Conservation (phyloP, 2,797 vertebrate genomes). For the Cyclura pinguis region DNA sequence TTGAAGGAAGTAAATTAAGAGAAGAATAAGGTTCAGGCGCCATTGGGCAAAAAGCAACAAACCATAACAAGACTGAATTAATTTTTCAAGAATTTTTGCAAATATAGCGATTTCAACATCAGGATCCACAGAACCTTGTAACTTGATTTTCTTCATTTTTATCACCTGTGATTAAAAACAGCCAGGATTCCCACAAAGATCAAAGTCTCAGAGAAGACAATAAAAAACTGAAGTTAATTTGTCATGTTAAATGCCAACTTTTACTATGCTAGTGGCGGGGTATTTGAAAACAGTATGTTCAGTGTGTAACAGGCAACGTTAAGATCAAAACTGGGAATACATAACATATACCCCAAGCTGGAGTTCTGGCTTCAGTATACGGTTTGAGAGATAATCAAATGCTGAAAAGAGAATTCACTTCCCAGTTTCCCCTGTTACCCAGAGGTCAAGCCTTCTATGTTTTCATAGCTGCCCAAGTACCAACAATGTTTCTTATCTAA, state of each 20-base stretch:
- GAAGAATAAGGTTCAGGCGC: background rate
- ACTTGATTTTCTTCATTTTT: background rate
- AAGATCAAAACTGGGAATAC: background rate
- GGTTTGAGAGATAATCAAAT: too few relatives aligned
- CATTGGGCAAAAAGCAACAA: background rate
- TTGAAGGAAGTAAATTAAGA: slow-evolving; percentile 41
- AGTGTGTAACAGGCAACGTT: background rate
- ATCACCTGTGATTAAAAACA: background rate
- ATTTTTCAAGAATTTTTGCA: background rate
- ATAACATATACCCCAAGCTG: background rate
- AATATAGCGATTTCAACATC: background rate
- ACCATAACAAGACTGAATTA: background rate
- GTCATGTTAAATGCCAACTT: background rate
- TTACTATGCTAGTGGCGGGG: background rate
- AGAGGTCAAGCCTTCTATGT: background rate
- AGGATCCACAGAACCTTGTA: background rate
- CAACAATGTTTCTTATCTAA: too few relatives aligned
- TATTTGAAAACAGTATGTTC: slow-evolving; percentile 3
- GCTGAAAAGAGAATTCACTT: background rate
- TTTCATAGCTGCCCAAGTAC: background rate
- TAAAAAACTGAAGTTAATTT: background rate
- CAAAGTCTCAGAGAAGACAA: background rate
- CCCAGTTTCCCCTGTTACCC: too few relatives aligned
- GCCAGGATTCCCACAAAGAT: background rate
- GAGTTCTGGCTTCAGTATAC: background rate